A percentile compares a stretch with the other conserved stretches of the same genome.
Evolutionary conservation across 1,140 invertebrate species (phyloP).

Genomic region (Phocides pigmalion): DNA sequence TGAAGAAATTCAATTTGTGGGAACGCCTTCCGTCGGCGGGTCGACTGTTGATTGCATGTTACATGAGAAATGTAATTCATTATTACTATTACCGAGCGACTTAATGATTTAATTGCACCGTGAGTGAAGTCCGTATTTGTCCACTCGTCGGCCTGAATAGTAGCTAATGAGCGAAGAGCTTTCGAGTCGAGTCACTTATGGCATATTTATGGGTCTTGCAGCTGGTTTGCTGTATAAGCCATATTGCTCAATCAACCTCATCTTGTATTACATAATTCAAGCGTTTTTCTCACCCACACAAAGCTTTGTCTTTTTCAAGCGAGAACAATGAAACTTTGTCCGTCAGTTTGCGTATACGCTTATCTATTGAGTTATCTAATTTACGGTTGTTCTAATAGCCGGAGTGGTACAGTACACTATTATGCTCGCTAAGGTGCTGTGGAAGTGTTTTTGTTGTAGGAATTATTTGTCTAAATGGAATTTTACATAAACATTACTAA

Average conservation of each 20-base stretch:
- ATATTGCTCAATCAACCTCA: slow-evolving; percentile 52
- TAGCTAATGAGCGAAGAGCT: slow-evolving; percentile 33
- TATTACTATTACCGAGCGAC: slow-evolving; percentile 9
- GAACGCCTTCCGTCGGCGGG: not conserved
- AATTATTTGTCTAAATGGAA: not conserved
- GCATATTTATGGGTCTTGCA: slow-evolving; percentile 20
- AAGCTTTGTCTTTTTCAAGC: slow-evolving; percentile 46
- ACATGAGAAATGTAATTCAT: slow-evolving; percentile 21
- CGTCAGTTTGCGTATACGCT: slow-evolving; percentile 60
- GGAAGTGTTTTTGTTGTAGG: not conserved
- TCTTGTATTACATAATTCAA: slow-evolving; percentile 53
- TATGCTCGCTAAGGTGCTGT: slow-evolving; percentile 16
- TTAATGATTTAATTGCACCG: slow-evolving; percentile 28
- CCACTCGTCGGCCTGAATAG: slow-evolving; percentile 35
- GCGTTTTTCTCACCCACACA: slow-evolving; percentile 56
- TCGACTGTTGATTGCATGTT: slow-evolving; percentile 2
- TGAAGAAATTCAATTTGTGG: not conserved
- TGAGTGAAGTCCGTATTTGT: slow-evolving; percentile 31
- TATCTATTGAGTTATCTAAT: slow-evolving; percentile 64
- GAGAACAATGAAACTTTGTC: slow-evolving; percentile 65
- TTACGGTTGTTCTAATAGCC: slow-evolving; percentile 46
- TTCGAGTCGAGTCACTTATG: slow-evolving; percentile 23
- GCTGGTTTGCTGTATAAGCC: slow-evolving; percentile 43
- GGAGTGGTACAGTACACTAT: slow-evolving; percentile 11
- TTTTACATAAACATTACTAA: too few species aligned